Percentiles rank a stretch among this genome's conserved stretches.
Evolutionary conservation across 1,140 invertebrate genomes (phyloP).

Genomic region (Brachionus paranguensis): DNA sequence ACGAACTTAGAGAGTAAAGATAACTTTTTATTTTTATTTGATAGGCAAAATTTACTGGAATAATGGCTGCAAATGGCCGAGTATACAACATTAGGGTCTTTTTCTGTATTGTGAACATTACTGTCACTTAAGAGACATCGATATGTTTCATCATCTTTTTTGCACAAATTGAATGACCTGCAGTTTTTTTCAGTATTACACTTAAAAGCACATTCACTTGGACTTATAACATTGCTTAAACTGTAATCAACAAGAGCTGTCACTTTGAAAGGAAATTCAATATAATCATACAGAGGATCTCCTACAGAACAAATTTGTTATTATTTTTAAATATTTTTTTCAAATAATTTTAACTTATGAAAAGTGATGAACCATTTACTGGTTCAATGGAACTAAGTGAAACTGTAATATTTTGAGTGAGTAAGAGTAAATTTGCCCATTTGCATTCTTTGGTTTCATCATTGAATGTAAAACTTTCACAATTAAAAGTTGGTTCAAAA

Average conservation of each 20-base stretch:
- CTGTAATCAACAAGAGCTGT: conserved; percentile 27
- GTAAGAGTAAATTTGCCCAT: background rate
- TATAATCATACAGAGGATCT: conserved; percentile 20
- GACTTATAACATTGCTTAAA: background rate
- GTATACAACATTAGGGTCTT: conserved; percentile 17
- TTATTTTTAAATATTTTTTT: background rate
- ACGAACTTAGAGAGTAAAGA: background rate
- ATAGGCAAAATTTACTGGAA: background rate
- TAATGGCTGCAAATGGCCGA: conserved; percentile 31
- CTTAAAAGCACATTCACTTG: conserved; percentile 34
- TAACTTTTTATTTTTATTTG: background rate
- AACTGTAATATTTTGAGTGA: background rate
- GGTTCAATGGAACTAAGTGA: background rate
- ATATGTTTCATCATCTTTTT: conserved; percentile 25
- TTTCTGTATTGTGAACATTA: conserved; percentile 8
- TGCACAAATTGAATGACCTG: conserved; percentile 30
- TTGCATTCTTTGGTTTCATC: conserved; percentile 1
- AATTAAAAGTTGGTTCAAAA: background rate
- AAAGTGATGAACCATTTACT: background rate
- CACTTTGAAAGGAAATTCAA: conserved; percentile 30
- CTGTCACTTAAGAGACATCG: conserved; percentile 19
- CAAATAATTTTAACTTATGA: background rate
- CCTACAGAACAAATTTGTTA: background rate
- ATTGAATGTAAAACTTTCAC: background rate
- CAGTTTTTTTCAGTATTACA: conserved; percentile 1